These are phyloP conservation scores for Numenius phaeopus DNA, from an alignment of 2,797 vertebrate genomes.

Conservation along the genomic window DNA sequence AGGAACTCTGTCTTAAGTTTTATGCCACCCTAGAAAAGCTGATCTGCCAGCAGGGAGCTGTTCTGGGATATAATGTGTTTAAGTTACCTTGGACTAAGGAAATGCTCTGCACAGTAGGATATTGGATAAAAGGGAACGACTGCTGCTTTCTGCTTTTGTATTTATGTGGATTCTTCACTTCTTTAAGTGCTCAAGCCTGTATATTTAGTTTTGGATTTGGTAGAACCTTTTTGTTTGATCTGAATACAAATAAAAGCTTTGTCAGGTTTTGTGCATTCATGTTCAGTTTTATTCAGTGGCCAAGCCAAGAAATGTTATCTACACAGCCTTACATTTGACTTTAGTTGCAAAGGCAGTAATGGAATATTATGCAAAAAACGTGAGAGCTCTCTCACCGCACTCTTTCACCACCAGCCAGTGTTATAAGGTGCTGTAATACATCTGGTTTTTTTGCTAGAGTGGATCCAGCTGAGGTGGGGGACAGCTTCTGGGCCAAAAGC, in stretches of 20 bases:
- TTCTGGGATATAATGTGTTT: not conserved
- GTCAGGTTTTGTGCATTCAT: not conserved
- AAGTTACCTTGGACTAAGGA: not conserved
- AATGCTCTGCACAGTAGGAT: not conserved
- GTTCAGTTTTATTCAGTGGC: not conserved
- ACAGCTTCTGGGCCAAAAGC: not conserved
- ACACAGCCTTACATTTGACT: not conserved
- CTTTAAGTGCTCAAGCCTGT: not conserved
- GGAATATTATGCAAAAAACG: not conserved
- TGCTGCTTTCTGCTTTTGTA: not conserved
- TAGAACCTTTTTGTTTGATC: not conserved
- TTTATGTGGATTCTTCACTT: not conserved
- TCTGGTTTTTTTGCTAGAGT: not conserved
- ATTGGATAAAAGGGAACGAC: fast-evolving
- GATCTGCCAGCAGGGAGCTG: fast-evolving
- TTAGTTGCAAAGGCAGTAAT: not conserved
- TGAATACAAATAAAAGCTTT: not conserved
- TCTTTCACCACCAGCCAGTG: not conserved
- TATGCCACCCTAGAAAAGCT: not conserved
- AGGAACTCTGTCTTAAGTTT: not conserved
- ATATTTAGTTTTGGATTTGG: not conserved
- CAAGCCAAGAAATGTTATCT: not conserved
- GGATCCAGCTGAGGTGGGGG: not conserved
- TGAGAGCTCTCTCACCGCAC: not conserved
- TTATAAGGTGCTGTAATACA: not conserved